Percentiles rank a stretch among this genome's conserved stretches.
These are phyloP conservation scores for Zele albiditarsus DNA, from an alignment of 2,888 invertebrate genomes.

Conservation along the genomic window DNA sequence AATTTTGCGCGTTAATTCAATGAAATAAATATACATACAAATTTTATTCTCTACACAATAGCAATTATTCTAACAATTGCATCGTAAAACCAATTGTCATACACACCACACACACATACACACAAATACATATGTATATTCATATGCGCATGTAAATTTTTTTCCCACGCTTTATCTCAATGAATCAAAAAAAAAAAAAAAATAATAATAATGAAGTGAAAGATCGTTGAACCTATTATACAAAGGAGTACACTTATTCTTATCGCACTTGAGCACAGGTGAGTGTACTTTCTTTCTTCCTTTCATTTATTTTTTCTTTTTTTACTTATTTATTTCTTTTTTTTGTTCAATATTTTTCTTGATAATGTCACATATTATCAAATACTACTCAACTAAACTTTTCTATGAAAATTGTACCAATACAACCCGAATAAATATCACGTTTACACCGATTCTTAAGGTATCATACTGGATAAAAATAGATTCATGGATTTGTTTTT, in stretches of 20 bases:
- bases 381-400: background rate
- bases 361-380: background rate
- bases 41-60: background rate
- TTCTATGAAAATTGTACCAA: background rate
- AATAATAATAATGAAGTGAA: background rate
- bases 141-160: background rate
- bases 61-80: background rate
- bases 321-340: background rate
- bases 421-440: no score
- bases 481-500: no score
- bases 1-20: background rate
- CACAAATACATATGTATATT: background rate
- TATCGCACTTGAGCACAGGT: constrained; percentile 19
- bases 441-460: no score
- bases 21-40: background rate
- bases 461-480: no score
- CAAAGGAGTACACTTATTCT: constrained; percentile 15
- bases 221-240: constrained; percentile 32
- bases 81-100: constrained; percentile 9
- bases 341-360: background rate
- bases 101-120: background rate
- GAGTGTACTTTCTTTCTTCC: constrained; percentile 5
- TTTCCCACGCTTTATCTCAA: constrained; percentile 2
- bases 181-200: background rate
- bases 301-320: background rate